Evolutionary conservation across 2,888 invertebrate species (phyloP).

Genomic region (Drosophila borborema): DNA sequence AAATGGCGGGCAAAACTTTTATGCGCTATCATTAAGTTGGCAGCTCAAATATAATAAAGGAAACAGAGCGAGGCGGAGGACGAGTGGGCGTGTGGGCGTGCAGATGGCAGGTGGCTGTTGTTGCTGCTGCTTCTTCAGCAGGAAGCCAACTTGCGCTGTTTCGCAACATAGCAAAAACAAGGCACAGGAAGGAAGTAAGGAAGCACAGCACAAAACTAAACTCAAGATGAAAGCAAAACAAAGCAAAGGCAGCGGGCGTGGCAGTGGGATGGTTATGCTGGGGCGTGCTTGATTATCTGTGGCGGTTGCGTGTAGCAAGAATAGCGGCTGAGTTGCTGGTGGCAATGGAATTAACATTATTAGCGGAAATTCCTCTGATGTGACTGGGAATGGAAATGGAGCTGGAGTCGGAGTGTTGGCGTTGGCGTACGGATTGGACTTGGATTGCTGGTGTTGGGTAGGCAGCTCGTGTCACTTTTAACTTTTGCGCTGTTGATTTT

Average conservation of each 20-base stretch:
- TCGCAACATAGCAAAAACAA: constrained; percentile 50
- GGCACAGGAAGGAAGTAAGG: constrained; percentile 53
- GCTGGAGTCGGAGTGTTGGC: not conserved
- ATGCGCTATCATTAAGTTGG: constrained; percentile 78
- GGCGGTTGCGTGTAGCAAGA: constrained; percentile 17
- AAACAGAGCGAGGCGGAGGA: not conserved
- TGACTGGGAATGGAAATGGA: constrained; percentile 8
- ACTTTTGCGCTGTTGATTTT: constrained; percentile 61
- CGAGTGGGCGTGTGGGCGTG: not conserved
- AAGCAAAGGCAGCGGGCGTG: constrained; percentile 24
- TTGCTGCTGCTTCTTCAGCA: constrained; percentile 11
- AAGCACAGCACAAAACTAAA: constrained; percentile 71
- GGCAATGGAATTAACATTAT: constrained; percentile 82
- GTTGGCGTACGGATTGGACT: not conserved
- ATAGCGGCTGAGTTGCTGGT: constrained; percentile 31
- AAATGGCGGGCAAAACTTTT: constrained; percentile 65
- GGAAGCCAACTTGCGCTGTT: constrained; percentile 49
- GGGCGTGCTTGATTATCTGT: constrained; percentile 65
- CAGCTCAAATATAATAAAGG: constrained; percentile 67
- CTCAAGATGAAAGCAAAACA: constrained; percentile 75
- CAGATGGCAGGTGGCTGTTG: constrained; percentile 9
- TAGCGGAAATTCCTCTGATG: constrained; percentile 68
- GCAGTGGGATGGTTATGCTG: not conserved
- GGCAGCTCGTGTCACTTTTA: constrained; percentile 56
- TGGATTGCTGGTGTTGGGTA: not conserved